Base-by-base conservation (phyloP, 2,113 vertebrate genomes). In the Phrynosoma platyrhinos region DNA sequence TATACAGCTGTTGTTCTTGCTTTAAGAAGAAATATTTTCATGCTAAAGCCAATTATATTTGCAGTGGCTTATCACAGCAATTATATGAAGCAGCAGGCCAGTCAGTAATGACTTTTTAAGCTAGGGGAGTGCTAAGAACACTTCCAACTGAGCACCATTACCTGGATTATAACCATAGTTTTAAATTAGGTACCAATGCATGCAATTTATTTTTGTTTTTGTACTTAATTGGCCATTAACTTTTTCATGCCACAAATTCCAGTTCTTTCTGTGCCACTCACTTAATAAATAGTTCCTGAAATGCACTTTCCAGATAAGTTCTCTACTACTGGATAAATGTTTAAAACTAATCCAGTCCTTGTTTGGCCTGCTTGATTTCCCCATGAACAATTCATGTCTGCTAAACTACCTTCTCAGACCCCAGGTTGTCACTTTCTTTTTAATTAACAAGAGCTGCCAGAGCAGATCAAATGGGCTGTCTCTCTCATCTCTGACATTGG, bases 51-150 rank as follows among this genome's bases (percentile, higher is more conserved):
- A 96, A 95, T 97, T 97, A 96, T 94, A 93, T 93, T 97, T 97
- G 93, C 93, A 94, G 92, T 90, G 95, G 93, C 95, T 97, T 97
- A 97, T 96, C 95, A 95, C 32, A 93, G 91, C 96, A 97, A 96
- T 96, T 96, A 95, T 95, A 92, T 91, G 93, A 96, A 96, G 87
- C 95, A 97, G 94, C 92, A 96, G 94, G 93, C 92, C 92, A 94
- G 93, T 93, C 87, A 94, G 92, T 96, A 96, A 97, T 96, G 95
- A 95, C 86, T 96, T 93, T 94, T 95, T 94, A 90, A 93, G 90
- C 92, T 95, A 94, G 82, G 87, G 87, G 83, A 96, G 83, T 91
- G 89, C 88, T 96, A 95, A 96, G 88, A 95, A 94, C 92, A 94
- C 86, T 94, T 96, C 93, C 95, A 94, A 71, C 91, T 92, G 94